Percentiles rank a stretch among this genome's conserved stretches.
These are phyloP conservation scores for Ceratina calcarata DNA, from an alignment of 1,140 invertebrate genomes.

Conservation along the genomic window DNA sequence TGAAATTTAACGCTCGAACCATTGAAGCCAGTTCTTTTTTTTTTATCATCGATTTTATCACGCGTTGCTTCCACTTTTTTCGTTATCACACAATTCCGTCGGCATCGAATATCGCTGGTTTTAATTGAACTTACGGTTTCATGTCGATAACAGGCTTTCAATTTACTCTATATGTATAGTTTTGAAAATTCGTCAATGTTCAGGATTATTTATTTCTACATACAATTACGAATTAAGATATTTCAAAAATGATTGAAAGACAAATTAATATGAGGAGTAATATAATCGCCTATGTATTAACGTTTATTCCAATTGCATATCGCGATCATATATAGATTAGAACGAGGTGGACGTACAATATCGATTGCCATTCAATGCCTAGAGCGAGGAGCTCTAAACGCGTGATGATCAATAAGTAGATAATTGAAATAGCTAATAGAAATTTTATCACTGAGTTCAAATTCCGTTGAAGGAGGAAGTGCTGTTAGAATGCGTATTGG, in stretches of 20 bases:
- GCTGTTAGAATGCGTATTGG: neutral
- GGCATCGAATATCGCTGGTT: slow-evolving; percentile 26
- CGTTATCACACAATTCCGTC: neutral
- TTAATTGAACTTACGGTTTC: slow-evolving; percentile 29
- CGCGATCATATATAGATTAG: too few relatives aligned
- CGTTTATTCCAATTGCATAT: too few relatives aligned
- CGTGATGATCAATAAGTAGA: too few relatives aligned
- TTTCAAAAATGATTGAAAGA: neutral
- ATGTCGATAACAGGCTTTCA: neutral
- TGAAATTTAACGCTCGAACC: neutral
- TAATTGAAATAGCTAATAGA: too few relatives aligned
- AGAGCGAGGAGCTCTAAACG: too few relatives aligned
- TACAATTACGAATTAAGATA: neutral
- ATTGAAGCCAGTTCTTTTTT: neutral
- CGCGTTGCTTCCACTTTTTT: neutral
- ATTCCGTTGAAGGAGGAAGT: too few relatives aligned
- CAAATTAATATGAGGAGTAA: too few relatives aligned
- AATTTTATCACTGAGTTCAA: too few relatives aligned
- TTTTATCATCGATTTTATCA: neutral
- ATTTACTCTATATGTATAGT: neutral
- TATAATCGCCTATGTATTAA: too few relatives aligned
- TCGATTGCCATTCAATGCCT: too few relatives aligned
- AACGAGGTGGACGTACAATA: too few relatives aligned
- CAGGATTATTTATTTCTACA: neutral
- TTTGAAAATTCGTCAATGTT: too few relatives aligned